phyloP scores from a whole-genome alignment of 2,888 invertebrate genomes.

The Ophion obscuratus region DNA sequence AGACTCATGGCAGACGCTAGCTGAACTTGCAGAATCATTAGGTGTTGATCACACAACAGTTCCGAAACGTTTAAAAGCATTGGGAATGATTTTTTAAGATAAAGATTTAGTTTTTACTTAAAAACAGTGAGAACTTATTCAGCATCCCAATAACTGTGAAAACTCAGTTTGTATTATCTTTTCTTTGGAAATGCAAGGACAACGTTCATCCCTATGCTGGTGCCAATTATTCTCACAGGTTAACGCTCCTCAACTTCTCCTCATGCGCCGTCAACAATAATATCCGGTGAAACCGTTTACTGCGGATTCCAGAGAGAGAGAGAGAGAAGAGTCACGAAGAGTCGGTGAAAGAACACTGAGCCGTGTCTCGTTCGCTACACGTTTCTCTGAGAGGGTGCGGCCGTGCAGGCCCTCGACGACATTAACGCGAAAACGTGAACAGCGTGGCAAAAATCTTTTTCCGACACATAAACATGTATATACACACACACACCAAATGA shows the following conservation, averaged over 20 bases:
- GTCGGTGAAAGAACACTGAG: conserved; percentile 31
- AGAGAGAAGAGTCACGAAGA: background rate
- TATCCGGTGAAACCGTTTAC: conserved; percentile 49
- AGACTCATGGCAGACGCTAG: no score
- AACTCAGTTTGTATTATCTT: background rate
- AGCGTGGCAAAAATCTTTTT: conserved; percentile 44
- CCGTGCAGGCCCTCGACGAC: conserved; percentile 50
- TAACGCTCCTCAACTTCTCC: background rate
- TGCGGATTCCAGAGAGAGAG: conserved; percentile 28
- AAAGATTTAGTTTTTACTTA: no score
- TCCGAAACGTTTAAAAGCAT: no score
- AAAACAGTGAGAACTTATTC: no score
- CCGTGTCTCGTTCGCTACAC: conserved; percentile 41
- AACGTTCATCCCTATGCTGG: background rate
- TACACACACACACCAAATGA: background rate
- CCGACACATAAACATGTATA: background rate
- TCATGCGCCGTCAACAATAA: conserved; percentile 22
- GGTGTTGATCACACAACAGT: no score
- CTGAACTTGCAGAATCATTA: no score
- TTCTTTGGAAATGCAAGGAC: background rate
- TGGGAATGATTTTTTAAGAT: no score
- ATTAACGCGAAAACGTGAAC: conserved; percentile 52
- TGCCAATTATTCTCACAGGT: background rate
- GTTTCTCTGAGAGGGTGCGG: conserved; percentile 54
- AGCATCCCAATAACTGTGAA: no score